phyloP scores from a whole-genome alignment of 2,113 vertebrate species.

The Sorex fumeus region DNA sequence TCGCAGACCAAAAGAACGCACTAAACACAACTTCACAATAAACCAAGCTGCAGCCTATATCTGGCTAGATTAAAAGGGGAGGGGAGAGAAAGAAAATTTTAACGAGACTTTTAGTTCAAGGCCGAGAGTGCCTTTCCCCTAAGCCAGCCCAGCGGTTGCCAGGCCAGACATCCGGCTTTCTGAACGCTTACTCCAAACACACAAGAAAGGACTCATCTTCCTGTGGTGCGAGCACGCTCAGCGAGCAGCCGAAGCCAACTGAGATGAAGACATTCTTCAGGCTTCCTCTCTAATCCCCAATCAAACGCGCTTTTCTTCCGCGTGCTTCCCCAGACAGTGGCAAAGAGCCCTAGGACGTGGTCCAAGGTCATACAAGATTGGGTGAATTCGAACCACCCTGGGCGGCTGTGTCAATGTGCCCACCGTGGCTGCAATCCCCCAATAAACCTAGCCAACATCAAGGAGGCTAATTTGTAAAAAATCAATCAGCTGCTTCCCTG shows the following conservation, averaged over 20 bases:
- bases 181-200: slow-evolving; percentile 51
- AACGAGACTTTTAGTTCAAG: slow-evolving; percentile 42
- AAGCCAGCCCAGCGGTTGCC: not conserved
- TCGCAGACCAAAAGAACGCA: slow-evolving; percentile 59
- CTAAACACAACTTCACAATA: slow-evolving; percentile 47
- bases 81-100: slow-evolving; percentile 34
- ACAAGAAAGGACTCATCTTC: slow-evolving; percentile 51
- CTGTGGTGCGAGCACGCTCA: not conserved
- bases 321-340: slow-evolving; percentile 54
- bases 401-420: not conserved
- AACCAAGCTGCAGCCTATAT: not conserved
- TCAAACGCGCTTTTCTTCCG: slow-evolving; percentile 64
- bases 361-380: slow-evolving; percentile 49
- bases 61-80: not conserved
- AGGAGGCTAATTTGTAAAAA: not conserved
- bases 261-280: slow-evolving; percentile 70
- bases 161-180: slow-evolving; percentile 2
- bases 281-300: slow-evolving; percentile 64
- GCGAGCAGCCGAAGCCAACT: slow-evolving; percentile 60
- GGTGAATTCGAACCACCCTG: not conserved
- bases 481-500: not conserved
- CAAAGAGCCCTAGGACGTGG: not conserved
- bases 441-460: not conserved
- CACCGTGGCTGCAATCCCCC: not conserved
- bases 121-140: not conserved